phyloP scores from a whole-genome alignment of 2,888 invertebrate genomes.

The Melanotus villosus region DNA sequence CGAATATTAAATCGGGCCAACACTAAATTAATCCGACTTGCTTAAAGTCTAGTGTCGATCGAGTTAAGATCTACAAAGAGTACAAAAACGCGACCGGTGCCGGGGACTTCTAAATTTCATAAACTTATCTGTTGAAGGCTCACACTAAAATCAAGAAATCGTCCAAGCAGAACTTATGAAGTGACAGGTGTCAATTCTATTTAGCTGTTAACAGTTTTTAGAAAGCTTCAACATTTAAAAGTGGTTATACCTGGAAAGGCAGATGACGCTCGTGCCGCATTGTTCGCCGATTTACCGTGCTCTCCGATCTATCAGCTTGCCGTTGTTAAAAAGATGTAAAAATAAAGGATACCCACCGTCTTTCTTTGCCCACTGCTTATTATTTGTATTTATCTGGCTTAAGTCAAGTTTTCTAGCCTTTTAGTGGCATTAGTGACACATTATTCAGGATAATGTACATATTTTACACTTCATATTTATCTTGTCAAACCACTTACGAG shows the following conservation, averaged over 20 bases:
- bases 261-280: conserved; percentile 59
- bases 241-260: conserved; percentile 55
- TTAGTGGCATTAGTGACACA: conserved; percentile 24
- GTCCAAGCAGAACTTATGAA: conserved; percentile 53
- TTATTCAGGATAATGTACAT: conserved; percentile 20
- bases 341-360: conserved; percentile 3
- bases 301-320: not conserved
- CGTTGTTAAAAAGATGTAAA: conserved; percentile 1
- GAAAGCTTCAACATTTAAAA: conserved; percentile 47
- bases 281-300: conserved; percentile 50
- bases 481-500: conserved; percentile 13
- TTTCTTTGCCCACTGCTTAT: conserved; percentile 2
- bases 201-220: conserved; percentile 53
- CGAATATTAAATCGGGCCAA: not conserved
- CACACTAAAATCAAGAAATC: conserved; percentile 47
- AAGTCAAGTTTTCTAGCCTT: conserved; percentile 33
- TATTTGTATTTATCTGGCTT: conserved; percentile 29
- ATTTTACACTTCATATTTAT: conserved; percentile 13
- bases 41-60: not conserved
- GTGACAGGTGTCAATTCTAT: conserved; percentile 61
- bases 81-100: conserved; percentile 28
- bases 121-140: conserved; percentile 42
- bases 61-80: conserved; percentile 20
- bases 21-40: conserved; percentile 16
- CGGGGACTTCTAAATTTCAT: conserved; percentile 35